Conservation (phyloP, 2,797 vertebrate species). For the Brachymystax lenok region DNA sequence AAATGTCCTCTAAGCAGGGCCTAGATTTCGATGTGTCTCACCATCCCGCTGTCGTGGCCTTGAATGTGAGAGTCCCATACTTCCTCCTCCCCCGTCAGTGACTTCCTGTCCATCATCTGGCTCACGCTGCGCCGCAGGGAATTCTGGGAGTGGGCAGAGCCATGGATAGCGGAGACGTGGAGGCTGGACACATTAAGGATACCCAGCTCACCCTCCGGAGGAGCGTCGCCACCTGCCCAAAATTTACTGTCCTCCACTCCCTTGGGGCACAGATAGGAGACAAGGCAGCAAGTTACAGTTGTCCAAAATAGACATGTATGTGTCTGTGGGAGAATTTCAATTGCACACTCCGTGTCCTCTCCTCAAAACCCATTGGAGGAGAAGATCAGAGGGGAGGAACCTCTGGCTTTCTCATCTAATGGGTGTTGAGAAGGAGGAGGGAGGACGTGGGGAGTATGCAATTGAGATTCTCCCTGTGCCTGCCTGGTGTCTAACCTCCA, state of each 20-base stretch:
- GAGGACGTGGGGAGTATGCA: neutral
- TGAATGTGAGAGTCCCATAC: conserved; percentile 86
- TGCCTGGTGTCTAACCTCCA: conserved; percentile 79
- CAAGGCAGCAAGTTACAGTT: neutral
- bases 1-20: too few relatives aligned
- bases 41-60: conserved; percentile 87
- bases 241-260: conserved; percentile 83
- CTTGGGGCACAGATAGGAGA: conserved; percentile 56
- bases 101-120: conserved; percentile 86
- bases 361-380: too few relatives aligned
- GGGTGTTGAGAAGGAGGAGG: too few relatives aligned
- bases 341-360: too few relatives aligned
- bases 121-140: conserved; percentile 89
- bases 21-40: conserved; percentile 68
- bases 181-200: conserved; percentile 60
- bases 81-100: conserved; percentile 70
- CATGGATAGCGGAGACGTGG: conserved; percentile 58
- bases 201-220: conserved; percentile 64
- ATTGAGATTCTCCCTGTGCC: neutral
- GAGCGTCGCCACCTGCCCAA: conserved; percentile 49
- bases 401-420: too few relatives aligned
- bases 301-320: neutral
- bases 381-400: too few relatives aligned
- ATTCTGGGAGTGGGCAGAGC: conserved; percentile 63
- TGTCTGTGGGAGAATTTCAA: neutral